Evolutionary conservation across 1,140 invertebrate species (phyloP).

Genomic region (Orius laevigatus): DNA sequence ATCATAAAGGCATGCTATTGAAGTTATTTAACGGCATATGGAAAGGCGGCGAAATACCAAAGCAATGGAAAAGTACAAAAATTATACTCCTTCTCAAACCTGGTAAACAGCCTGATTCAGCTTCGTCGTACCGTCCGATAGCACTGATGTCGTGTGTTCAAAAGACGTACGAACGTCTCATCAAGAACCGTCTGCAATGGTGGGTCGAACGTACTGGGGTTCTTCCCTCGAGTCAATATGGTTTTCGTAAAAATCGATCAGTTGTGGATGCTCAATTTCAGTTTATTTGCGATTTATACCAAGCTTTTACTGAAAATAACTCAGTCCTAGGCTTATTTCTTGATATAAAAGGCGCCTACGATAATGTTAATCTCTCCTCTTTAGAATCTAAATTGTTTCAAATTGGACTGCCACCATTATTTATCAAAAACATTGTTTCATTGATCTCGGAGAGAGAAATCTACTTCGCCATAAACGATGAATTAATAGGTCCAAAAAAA

Average conservation of each 20-base stretch:
- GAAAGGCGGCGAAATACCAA: background rate
- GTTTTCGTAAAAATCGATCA: background rate
- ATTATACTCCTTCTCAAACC: background rate
- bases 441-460: too few species aligned
- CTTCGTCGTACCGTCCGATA: background rate
- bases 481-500: too few species aligned
- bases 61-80: background rate
- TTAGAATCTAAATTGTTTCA: too few species aligned
- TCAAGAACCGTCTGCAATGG: background rate
- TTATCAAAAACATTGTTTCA: too few species aligned
- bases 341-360: too few species aligned
- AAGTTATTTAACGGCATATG: background rate
- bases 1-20: background rate
- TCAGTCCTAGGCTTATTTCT: too few species aligned
- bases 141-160: background rate
- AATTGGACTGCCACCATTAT: too few species aligned
- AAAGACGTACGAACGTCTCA: background rate
- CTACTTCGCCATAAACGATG: too few species aligned
- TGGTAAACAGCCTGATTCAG: background rate
- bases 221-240: background rate
- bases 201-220: background rate
- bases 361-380: too few species aligned
- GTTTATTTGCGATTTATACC: background rate
- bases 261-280: background rate
- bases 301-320: too few species aligned